phyloP scores from a whole-genome alignment of 2,113 vertebrate genomes.

The Cavia porcellus region DNA sequence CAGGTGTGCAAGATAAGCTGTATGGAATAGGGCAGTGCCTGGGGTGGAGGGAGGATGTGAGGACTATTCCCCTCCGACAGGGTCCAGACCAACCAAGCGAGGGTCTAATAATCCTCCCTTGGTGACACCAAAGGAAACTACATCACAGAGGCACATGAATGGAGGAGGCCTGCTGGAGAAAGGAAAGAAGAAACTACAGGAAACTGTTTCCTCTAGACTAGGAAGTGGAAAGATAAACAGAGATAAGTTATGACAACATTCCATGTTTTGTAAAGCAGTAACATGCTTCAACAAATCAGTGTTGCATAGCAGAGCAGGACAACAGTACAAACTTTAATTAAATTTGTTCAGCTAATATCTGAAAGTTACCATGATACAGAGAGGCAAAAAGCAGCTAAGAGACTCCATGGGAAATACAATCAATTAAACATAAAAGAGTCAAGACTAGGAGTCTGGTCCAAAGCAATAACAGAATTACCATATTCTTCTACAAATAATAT shows the following conservation, averaged over 20 bases:
- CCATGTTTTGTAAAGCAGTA: conserved; percentile 61
- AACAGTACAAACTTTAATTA: conserved; percentile 72
- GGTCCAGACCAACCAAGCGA: neutral
- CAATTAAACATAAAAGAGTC: conserved; percentile 7
- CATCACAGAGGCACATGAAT: neutral
- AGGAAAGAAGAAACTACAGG: conserved; percentile 27
- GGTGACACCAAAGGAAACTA: conserved; percentile 2
- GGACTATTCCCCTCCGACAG: neutral
- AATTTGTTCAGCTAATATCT: conserved; percentile 71
- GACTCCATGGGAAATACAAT: neutral
- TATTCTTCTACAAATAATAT: neutral
- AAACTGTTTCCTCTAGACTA: conserved; percentile 48
- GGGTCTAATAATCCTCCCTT: neutral
- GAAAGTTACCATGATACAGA: conserved; percentile 47
- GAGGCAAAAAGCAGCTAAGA: conserved; percentile 37
- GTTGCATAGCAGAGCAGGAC: neutral
- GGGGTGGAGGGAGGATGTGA: accelerated
- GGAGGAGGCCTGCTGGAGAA: neutral
- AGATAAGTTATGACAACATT: conserved; percentile 69
- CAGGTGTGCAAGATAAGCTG: neutral
- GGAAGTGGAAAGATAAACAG: conserved; percentile 69
- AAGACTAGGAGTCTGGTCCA: neutral
- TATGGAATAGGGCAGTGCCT: neutral
- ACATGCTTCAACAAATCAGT: conserved; percentile 60
- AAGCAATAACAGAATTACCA: neutral